Evolutionary conservation across 2,113 vertebrate genomes (phyloP), one percentile per base, ranked within the genome.

Genomic region (Lepus timidus): DNA sequence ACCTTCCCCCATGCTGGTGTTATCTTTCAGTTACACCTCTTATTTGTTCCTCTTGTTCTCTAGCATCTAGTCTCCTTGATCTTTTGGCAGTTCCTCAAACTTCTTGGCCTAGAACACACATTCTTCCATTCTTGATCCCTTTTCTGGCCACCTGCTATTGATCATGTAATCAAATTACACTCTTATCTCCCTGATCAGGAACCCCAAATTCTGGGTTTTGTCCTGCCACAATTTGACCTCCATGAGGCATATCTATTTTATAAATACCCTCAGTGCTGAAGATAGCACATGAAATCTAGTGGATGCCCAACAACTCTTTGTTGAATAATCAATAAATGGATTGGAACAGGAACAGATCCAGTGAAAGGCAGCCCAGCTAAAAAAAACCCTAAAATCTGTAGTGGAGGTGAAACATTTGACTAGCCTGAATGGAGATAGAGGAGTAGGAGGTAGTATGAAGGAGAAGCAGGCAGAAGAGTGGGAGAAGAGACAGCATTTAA

Each of bases 311-410:
- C 10, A 61, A 85, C 5, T 92, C 6, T 58, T 49, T 93, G 9
- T 86, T 96, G 64, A 83, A 39, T 65, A 12, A 58, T 65, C 51
- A 92, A 22, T 55, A 83, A 61, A 13, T 67, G 12, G 58, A 39
- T 23, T 36, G 14, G 52, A 55, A 0, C 78, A 3, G 6, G 9
- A 10, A 11, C 0, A 93, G 90, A 90, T 78, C 17, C 6, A 84
- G 22, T 89, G 13, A 33, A 20, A 64, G 10, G 10, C 1, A 83
- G 16, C 6, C 33, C 22, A 75, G 44, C 64, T 85, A 74, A 58
- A 52, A 83, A 91, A 84, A 87, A 55, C 36, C 36, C 36, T 44
- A 31, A 78, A 82, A n/a, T 74, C 85, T 87, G 9, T 44, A 79
- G 67, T 49, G 58, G 29, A 90, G 27, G n/a, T 25, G 62, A 91